These are phyloP conservation scores for Antheraea assamensis DNA, from an alignment of 2,888 invertebrate genomes.

Conservation along the genomic window DNA sequence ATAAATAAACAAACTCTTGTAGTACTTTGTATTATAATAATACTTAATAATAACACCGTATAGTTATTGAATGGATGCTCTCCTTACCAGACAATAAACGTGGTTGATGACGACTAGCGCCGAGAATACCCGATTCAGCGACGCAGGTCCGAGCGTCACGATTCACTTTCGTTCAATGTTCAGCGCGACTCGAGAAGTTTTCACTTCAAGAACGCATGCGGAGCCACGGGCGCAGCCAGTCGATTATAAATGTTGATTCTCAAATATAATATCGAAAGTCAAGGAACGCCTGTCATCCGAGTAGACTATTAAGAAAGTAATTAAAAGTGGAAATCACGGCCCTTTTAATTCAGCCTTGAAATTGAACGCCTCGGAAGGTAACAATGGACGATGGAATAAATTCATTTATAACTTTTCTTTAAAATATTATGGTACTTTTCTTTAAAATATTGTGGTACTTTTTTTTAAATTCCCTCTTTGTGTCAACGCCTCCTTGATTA, in stretches of 20 bases:
- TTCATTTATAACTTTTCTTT: constrained; percentile 12
- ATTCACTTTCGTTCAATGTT: too few relatives aligned
- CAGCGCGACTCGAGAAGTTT: too few relatives aligned
- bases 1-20: too few relatives aligned
- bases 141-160: too few relatives aligned
- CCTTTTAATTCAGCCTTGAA: constrained; percentile 31
- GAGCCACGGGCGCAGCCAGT: background rate
- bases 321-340: constrained; percentile 37
- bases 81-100: too few relatives aligned
- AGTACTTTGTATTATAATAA: too few relatives aligned
- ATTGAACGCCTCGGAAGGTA: constrained; percentile 18
- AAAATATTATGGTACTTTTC: constrained; percentile 14
- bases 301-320: constrained; percentile 41
- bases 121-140: too few relatives aligned
- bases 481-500: background rate
- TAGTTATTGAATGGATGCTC: too few relatives aligned
- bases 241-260: constrained; percentile 10
- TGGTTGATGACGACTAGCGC: too few relatives aligned
- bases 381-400: constrained; percentile 25
- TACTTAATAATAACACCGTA: too few relatives aligned
- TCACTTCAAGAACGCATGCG: too few relatives aligned
- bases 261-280: constrained; percentile 13
- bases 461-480: background rate
- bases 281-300: constrained; percentile 26
- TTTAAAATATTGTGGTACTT: constrained; percentile 15